Conservation (phyloP, 2,888 invertebrate genomes). For the Agriopis leucophaearia region DNA sequence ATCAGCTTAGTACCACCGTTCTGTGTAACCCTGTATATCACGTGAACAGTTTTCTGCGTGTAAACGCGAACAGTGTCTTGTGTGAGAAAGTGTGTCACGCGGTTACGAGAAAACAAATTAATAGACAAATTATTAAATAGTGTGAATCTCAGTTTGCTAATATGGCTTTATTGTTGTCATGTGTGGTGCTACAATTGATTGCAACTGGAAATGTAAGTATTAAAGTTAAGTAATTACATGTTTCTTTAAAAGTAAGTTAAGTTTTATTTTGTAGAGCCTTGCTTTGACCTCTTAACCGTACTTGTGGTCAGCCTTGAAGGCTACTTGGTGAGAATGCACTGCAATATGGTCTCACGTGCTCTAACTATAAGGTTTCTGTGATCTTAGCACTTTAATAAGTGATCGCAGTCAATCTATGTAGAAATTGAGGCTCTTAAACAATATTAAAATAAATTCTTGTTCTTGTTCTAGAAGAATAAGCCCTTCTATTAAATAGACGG, state of each 20-base stretch:
- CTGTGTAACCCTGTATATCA: neutral
- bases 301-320: neutral
- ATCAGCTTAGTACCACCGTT: too few species aligned
- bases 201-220: conserved; percentile 9
- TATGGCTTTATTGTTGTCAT: neutral
- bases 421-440: neutral
- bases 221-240: neutral
- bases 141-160: neutral
- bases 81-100: conserved; percentile 11
- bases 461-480: too few species aligned
- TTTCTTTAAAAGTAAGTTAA: neutral
- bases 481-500: too few species aligned
- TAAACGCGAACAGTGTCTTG: neutral
- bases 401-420: too few species aligned
- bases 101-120: neutral
- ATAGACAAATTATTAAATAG: neutral
- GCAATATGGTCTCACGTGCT: conserved; percentile 4
- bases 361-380: neutral
- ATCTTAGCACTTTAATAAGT: neutral
- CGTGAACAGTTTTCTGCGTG: neutral
- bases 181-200: conserved; percentile 6
- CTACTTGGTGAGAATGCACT: neutral
- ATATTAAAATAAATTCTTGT: too few species aligned
- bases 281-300: neutral
- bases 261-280: neutral